Percentiles rank a stretch among this genome's conserved stretches.
Conservation (phyloP, 1,140 invertebrate genomes). For the Physella acuta region DNA sequence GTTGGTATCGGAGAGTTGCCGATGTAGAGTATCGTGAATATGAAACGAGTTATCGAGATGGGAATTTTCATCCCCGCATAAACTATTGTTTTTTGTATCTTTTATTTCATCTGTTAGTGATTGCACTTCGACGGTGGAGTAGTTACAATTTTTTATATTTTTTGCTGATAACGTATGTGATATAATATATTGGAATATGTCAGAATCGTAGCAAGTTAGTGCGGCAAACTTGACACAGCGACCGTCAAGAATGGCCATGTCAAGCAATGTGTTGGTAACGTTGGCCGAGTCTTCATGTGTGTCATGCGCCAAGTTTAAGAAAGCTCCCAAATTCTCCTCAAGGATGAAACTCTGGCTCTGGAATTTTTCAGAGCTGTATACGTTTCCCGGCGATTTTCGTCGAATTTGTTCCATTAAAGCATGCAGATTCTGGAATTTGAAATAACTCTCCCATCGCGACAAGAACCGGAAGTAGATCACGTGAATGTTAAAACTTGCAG, state of each 20-base stretch:
- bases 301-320: not conserved
- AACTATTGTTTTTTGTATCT: no score
- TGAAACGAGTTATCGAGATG: not conserved
- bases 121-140: no score
- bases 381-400: not conserved
- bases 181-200: no score
- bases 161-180: no score
- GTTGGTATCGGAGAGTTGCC: no score
- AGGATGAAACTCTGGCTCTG: not conserved
- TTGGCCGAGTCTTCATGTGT: not conserved
- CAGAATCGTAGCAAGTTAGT: not conserved
- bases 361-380: not conserved
- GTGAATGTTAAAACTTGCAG: not conserved
- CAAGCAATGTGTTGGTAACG: not conserved
- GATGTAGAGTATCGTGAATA: not conserved
- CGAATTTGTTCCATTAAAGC: conserved; percentile 1
- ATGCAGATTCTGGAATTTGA: not conserved
- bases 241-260: not conserved
- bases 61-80: no score
- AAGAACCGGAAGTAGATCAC: conserved; percentile 4
- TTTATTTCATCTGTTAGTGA: no score
- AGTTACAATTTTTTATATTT: no score
- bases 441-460: conserved; percentile 13
- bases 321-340: not conserved
- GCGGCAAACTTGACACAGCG: not conserved